A percentile compares a stretch with the other conserved stretches of the same genome.
Evolutionary conservation across 1,140 invertebrate species (phyloP).

Genomic region (Anastatus disparis): DNA sequence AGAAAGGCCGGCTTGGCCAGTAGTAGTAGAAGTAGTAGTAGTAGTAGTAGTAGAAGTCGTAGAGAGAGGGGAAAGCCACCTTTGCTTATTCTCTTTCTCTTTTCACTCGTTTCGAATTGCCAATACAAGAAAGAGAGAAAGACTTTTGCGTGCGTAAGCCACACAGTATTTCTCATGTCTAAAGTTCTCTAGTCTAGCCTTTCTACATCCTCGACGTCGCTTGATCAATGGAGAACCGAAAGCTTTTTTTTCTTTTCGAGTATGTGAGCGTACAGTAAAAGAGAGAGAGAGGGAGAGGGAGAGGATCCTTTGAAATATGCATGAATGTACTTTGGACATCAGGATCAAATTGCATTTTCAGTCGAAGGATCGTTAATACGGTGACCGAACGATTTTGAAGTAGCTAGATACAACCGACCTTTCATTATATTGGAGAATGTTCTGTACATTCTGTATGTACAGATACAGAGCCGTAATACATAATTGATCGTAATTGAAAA

Average conservation of each 20-base stretch:
- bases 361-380: neutral
- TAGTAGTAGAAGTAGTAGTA: no score
- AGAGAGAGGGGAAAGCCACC: no score
- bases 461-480: neutral
- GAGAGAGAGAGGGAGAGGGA: neutral
- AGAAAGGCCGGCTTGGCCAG: no score
- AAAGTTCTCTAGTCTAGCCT: no score
- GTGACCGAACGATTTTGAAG: neutral
- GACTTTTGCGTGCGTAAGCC: neutral
- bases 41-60: no score
- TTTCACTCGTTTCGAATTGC: neutral
- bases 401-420: neutral
- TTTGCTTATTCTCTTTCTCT: neutral
- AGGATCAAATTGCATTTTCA: no score
- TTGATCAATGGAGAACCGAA: neutral
- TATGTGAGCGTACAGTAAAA: no score
- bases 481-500: neutral
- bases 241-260: no score
- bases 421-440: neutral
- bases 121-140: neutral
- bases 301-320: constrained; percentile 16
- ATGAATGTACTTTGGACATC: no score
- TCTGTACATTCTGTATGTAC: no score
- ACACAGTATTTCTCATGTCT: no score
- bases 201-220: neutral